Evolutionary conservation across 2,113 vertebrate genomes (phyloP).

Genomic region (Shinisaurus crocodilurus): DNA sequence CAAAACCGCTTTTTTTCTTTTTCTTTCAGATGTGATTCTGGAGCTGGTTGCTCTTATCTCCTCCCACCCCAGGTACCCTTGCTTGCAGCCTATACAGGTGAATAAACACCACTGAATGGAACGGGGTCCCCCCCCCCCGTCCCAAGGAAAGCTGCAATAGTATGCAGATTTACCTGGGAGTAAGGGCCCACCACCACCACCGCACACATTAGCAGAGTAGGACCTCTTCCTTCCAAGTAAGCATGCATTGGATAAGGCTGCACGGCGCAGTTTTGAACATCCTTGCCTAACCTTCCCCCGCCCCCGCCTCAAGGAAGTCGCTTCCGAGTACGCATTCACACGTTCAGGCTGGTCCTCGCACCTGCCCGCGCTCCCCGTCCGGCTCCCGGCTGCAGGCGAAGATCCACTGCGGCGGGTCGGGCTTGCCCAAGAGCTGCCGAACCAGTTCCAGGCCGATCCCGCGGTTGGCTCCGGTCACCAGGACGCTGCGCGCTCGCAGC

Average conservation of each 20-base stretch:
- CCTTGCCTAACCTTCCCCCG: background rate
- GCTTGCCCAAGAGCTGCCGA: conserved; percentile 52
- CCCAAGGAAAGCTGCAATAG: background rate
- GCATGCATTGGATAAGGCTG: background rate
- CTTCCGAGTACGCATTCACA: background rate
- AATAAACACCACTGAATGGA: background rate
- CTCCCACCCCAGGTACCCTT: background rate
- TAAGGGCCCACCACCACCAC: background rate
- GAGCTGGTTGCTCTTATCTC: background rate
- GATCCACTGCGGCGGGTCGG: conserved; percentile 50
- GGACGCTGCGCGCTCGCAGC: conserved; percentile 4
- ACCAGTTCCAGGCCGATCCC: conserved; percentile 73
- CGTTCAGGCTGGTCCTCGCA: conserved; percentile 4
- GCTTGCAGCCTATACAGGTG: background rate
- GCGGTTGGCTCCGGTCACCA: conserved; percentile 73
- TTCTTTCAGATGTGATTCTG: no score
- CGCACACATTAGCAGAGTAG: no score
- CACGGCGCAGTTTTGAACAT: background rate
- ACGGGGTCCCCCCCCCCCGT: background rate
- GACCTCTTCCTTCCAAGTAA: background rate
- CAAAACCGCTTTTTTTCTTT: no score
- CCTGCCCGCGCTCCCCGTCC: conserved; percentile 60
- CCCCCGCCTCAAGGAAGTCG: background rate
- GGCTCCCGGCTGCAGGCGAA: conserved; percentile 73
- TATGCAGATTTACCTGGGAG: background rate